phyloP scores from a whole-genome alignment of 2,888 invertebrate species.

The Pristionchus maxplancki region DNA sequence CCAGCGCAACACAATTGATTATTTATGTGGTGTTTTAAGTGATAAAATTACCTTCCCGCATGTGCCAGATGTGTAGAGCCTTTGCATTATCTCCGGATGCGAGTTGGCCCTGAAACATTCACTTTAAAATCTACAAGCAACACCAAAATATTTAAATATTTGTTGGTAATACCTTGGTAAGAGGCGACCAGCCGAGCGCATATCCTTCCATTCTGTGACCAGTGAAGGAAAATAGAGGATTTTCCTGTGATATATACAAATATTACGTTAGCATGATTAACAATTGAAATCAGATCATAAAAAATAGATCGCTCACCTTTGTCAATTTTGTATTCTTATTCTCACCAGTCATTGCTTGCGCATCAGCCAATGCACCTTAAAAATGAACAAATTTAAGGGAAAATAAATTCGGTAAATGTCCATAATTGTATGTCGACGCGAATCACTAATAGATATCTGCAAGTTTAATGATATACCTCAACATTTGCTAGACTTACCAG shows the following conservation, averaged over 20 bases:
- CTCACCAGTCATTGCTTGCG: conserved; percentile 84
- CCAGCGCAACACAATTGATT: no score
- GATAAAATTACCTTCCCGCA: conserved; percentile 83
- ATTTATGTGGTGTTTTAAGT: no score
- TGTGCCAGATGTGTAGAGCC: conserved; percentile 94
- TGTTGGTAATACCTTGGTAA: conserved; percentile 83
- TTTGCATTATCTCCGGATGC: conserved; percentile 94
- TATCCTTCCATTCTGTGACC: conserved; percentile 96
- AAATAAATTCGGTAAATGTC: no score
- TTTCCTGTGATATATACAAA: conserved; percentile 66
- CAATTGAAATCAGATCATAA: not conserved
- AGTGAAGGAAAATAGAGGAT: conserved; percentile 89
- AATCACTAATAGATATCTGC: no score
- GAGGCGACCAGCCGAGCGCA: conserved; percentile 93
- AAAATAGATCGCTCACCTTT: conserved; percentile 56
- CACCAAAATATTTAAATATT: conserved; percentile 78
- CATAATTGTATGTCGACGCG: no score
- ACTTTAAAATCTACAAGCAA: conserved; percentile 63
- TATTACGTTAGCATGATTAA: no score
- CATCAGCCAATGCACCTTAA: conserved; percentile 86
- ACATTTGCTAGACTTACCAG: conserved; percentile 74
- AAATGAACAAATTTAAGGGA: no score
- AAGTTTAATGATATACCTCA: no score
- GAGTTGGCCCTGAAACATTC: conserved; percentile 82
- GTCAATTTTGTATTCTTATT: conserved; percentile 70